phyloP scores from a whole-genome alignment of 1,140 invertebrate genomes.

The Lepidurus packardi region DNA sequence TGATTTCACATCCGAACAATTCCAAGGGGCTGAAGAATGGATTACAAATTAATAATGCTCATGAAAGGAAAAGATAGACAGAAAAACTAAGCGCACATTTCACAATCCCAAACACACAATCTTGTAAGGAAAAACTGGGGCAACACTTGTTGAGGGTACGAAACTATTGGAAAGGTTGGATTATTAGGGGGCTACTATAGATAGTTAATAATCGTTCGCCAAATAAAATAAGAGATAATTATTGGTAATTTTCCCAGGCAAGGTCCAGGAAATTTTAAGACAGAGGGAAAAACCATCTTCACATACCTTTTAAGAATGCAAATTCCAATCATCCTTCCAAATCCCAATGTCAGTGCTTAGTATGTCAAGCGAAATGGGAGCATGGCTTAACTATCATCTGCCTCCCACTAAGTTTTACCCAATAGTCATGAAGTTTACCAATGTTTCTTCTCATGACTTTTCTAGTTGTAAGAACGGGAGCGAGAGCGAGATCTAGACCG shows the following conservation, averaged over 20 bases:
- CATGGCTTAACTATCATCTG: neutral
- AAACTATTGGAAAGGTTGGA: neutral
- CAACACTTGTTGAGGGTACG: neutral
- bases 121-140: neutral
- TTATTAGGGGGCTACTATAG: neutral
- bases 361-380: conserved; percentile 4
- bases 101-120: neutral
- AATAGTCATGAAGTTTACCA: neutral
- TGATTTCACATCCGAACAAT: conserved; percentile 12
- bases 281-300: conserved; percentile 17
- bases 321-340: neutral
- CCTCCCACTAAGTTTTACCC: conserved; percentile 7
- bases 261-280: neutral
- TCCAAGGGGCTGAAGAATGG: conserved; percentile 17
- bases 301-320: neutral
- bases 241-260: neutral
- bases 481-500: conserved; percentile 59
- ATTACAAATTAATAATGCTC: conserved; percentile 20
- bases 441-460: conserved; percentile 35
- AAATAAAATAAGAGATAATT: neutral
- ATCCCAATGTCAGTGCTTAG: neutral
- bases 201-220: neutral
- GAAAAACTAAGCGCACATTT: neutral
- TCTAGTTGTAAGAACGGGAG: conserved; percentile 53
- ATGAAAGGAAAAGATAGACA: neutral